Evolutionary conservation across 2,113 vertebrate genomes (phyloP).

Genomic region (Perccottus glenii): DNA sequence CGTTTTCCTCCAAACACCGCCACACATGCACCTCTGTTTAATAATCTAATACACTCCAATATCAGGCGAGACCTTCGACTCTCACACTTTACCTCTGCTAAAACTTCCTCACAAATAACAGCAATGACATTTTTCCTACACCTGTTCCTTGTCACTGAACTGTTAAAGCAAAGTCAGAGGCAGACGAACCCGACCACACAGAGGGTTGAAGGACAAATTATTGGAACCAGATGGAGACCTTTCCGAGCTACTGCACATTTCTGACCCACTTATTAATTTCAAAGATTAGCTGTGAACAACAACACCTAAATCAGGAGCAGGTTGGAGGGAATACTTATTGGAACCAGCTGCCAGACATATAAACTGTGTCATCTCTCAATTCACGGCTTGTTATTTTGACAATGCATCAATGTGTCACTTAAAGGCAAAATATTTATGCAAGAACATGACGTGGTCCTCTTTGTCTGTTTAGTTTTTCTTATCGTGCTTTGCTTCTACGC

Average conservation of each 20-base stretch:
- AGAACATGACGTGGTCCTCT: neutral
- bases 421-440: neutral
- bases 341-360: slow-evolving; percentile 7
- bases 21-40: slow-evolving; percentile 15
- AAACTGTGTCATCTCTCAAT: neutral
- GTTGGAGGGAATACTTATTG: slow-evolving; percentile 7
- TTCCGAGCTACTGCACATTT: slow-evolving; percentile 61
- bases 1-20: slow-evolving; percentile 50
- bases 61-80: slow-evolving; percentile 18
- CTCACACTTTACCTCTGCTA: slow-evolving; percentile 7
- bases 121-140: slow-evolving; percentile 32
- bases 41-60: slow-evolving; percentile 26
- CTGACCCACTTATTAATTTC: slow-evolving; percentile 59
- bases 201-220: slow-evolving; percentile 64
- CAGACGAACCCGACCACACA: slow-evolving; percentile 75
- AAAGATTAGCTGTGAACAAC: slow-evolving; percentile 59
- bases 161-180: slow-evolving; percentile 4
- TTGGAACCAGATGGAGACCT: slow-evolving; percentile 67
- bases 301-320: slow-evolving; percentile 45
- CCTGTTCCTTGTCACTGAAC: slow-evolving; percentile 41
- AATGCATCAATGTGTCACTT: neutral
- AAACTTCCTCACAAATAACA: slow-evolving; percentile 16
- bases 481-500: slow-evolving; percentile 17
- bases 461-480: neutral
- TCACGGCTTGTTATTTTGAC: neutral